phyloP scores from a whole-genome alignment of 2,113 vertebrate species.

The Mandrillus leucophaeus region DNA sequence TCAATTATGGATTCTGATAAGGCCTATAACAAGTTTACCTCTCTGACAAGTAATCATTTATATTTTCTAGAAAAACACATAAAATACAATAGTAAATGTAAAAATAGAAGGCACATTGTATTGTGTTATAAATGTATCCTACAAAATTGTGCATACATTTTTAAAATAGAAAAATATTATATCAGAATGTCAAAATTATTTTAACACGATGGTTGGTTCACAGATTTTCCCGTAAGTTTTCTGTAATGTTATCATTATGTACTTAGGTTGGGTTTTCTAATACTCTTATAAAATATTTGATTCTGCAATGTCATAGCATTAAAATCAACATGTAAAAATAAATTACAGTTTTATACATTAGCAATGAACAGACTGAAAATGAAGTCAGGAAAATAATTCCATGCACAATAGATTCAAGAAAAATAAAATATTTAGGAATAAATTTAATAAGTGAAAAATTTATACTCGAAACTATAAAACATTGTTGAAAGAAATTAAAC shows the following conservation, averaged over 20 bases:
- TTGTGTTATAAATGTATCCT: neutral
- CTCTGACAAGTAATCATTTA: neutral
- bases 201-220: neutral
- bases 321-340: neutral
- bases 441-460: neutral
- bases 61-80: neutral
- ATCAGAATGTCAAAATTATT: neutral
- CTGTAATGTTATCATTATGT: neutral
- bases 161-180: neutral
- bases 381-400: neutral
- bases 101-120: neutral
- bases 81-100: neutral
- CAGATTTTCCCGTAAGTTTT: neutral
- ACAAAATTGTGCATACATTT: neutral
- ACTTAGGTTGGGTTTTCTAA: neutral
- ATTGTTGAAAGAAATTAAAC: neutral
- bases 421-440: neutral
- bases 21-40: neutral
- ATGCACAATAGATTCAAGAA: neutral
- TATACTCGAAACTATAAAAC: neutral
- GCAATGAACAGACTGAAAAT: neutral
- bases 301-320: neutral
- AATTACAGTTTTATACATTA: neutral
- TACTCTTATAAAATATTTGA: neutral
- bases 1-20: neutral